Percentiles rank a stretch among this genome's conserved stretches.
These are phyloP conservation scores for Timema podura DNA, from an alignment of 2,888 invertebrate genomes.

Conservation along the genomic window DNA sequence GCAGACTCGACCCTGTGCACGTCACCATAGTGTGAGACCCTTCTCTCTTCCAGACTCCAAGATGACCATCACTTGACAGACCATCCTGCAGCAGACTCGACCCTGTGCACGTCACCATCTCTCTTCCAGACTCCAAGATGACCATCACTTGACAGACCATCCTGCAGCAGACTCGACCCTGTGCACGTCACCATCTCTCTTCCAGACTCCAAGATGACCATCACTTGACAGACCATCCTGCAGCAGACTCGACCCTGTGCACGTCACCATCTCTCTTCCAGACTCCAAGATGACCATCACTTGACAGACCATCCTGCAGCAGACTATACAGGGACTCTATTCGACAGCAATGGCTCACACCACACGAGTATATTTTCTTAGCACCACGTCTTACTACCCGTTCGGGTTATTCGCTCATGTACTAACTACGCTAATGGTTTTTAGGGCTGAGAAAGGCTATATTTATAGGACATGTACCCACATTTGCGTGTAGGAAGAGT, in stretches of 20 bases:
- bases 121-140: not conserved
- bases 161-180: slow-evolving; percentile 9
- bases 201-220: not conserved
- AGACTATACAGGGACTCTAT: not conserved
- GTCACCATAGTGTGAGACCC: not conserved
- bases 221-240: not conserved
- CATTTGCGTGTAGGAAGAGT: no score
- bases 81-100: slow-evolving; percentile 11
- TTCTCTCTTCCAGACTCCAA: not conserved
- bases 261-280: not conserved
- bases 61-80: no score
- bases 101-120: not conserved
- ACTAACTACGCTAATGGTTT: no score
- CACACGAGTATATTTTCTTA: no score
- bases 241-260: slow-evolving; percentile 1
- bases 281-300: no score
- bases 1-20: not conserved
- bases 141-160: not conserved
- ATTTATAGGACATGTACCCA: no score
- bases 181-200: not conserved
- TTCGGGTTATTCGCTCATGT: no score
- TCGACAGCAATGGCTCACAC: no score
- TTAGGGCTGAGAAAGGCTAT: no score
- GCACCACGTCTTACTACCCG: no score
- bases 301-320: slow-evolving; percentile 3